These are phyloP conservation scores for Apteryx mantelli DNA, from an alignment of 2,113 vertebrate species.

Conservation along the genomic window DNA sequence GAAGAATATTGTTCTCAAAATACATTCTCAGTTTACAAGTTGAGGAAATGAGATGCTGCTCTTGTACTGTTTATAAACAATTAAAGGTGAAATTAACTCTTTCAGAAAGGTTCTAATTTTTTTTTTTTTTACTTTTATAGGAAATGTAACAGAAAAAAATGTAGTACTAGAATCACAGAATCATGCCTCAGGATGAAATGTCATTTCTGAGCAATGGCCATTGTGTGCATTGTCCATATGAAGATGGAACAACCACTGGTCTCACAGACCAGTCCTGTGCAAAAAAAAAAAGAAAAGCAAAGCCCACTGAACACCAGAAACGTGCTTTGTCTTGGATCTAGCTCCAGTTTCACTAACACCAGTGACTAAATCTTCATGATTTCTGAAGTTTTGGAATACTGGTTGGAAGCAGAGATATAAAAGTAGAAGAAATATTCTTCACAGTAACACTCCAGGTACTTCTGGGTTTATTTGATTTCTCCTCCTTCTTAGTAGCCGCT, in stretches of 20 bases:
- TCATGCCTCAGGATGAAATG: neutral
- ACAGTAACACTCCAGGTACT: neutral
- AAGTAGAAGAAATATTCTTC: neutral
- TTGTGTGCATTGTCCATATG: neutral
- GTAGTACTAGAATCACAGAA: neutral
- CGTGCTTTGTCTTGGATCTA: neutral
- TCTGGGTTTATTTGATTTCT: neutral
- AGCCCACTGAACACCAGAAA: neutral
- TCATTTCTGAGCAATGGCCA: neutral
- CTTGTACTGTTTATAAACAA: neutral
- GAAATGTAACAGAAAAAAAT: neutral
- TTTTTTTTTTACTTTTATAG: neutral
- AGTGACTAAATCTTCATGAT: neutral
- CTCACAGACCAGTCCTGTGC: neutral
- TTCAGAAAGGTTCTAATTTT: neutral
- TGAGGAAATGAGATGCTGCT: neutral
- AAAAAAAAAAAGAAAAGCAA: neutral
- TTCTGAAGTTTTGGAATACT: neutral
- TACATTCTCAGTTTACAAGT: neutral
- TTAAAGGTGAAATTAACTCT: neutral
- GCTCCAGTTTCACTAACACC: neutral
- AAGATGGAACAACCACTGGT: neutral
- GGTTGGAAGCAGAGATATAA: neutral
- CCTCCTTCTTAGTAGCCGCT: neutral
- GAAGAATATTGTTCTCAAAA: neutral